Evolutionary conservation across 2,888 invertebrate genomes (phyloP), one percentile per base, ranked within the genome.

Genomic region (Drosophila mulleri): DNA sequence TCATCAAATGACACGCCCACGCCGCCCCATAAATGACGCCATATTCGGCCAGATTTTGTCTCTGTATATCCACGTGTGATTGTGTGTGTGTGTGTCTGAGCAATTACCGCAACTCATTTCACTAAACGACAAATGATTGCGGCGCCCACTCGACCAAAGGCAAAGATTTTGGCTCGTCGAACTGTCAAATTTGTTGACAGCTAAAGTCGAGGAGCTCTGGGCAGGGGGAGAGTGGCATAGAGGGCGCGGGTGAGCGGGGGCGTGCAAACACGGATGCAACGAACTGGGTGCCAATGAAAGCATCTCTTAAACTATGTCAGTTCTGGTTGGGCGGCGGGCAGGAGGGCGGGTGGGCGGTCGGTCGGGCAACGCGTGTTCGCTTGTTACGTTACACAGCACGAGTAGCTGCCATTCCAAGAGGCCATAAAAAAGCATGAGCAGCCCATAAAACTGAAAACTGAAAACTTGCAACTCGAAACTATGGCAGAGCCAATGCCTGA

Each of bases 141-240:
- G 67, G 63, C 70, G 72, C 78, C 77, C 78, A 80, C 81, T 59
- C 54, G 58, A 20, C 56, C 63, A 56, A 32, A 12, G 42, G 18
- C 53, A 61, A 35, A 45, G 64, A 48, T 62, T 78, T 67, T 58
- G 67, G 58, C 64, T 75, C 61, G 75, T 80, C 81, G 73, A 74
- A 69, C 87, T 83, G 83, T 88, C 89, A 83, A 86, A 86, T 83
- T 77, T 83, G 89, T 75, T 88, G 83, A 88, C 83, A 83, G 83
- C 87, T 70, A 37, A 68, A 79, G 88, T 67, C 74, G 44, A 35
- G 50, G 14, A 54, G 23, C 20, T 18, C 7, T 2, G 12, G 6
- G 14, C 7, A n/a, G 20, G 14, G 7, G 39, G 2, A n/a, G 16
- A 16, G 26, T n/a, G 8, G 29, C 26, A n/a, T 6, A 11, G 54